Conservation (phyloP, 2,888 invertebrate genomes). For the Alcis repandata region DNA sequence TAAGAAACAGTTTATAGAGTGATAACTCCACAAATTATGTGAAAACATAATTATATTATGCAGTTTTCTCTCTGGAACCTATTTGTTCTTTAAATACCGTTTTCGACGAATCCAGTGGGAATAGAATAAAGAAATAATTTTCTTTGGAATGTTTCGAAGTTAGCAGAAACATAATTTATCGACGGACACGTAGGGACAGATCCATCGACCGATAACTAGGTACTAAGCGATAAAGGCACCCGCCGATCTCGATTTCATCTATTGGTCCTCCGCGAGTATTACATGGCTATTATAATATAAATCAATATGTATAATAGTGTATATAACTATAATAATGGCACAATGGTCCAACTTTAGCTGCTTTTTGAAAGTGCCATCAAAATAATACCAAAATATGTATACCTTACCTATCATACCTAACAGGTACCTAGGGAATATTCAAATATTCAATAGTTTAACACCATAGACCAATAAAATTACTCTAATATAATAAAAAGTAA, state of each 20-base stretch:
- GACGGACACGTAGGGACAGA: slow-evolving; percentile 29
- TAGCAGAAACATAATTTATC: slow-evolving; percentile 48
- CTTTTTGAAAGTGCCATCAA: slow-evolving; percentile 56
- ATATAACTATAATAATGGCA: slow-evolving; percentile 57
- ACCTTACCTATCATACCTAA: too few relatives aligned
- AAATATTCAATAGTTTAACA: slow-evolving; percentile 48
- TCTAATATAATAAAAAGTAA: slow-evolving; percentile 52
- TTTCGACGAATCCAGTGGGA: slow-evolving; percentile 49
- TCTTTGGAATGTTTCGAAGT: slow-evolving; percentile 85
- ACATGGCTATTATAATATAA: slow-evolving; percentile 61
- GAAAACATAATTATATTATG: not conserved
- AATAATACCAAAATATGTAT: slow-evolving; percentile 52
- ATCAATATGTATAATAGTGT: slow-evolving; percentile 53
- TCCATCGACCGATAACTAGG: slow-evolving; percentile 56
- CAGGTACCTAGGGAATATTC: slow-evolving; percentile 52
- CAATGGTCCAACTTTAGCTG: slow-evolving; percentile 54
- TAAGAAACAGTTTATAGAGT: not conserved
- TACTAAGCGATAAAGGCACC: slow-evolving; percentile 76
- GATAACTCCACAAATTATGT: not conserved
- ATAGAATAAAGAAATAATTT: slow-evolving; percentile 67
- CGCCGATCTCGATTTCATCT: slow-evolving; percentile 58
- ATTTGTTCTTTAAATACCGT: slow-evolving; percentile 1
- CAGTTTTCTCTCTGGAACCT: not conserved
- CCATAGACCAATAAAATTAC: slow-evolving; percentile 50
- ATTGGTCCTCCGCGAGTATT: slow-evolving; percentile 76